Percentiles rank a stretch among this genome's conserved stretches.
Conservation (phyloP, 2,113 vertebrate genomes). For the Myrmophylax atrothorax region DNA sequence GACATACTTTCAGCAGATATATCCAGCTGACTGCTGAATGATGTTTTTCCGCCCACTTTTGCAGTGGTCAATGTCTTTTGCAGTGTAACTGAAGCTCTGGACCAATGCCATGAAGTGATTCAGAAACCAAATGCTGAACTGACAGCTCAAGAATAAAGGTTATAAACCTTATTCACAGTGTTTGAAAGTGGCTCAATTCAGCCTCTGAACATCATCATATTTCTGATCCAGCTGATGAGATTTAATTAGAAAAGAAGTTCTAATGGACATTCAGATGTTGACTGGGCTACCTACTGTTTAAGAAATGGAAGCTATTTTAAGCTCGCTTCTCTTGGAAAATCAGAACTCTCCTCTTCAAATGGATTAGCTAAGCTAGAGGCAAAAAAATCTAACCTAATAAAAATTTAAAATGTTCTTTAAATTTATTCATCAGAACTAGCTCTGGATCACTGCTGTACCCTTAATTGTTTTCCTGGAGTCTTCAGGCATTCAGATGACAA, state of each 20-base stretch:
- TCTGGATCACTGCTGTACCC: not conserved
- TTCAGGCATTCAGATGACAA: not conserved
- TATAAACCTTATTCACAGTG: not conserved
- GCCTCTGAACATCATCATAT: not conserved
- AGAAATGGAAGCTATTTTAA: not conserved
- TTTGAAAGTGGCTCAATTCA: not conserved
- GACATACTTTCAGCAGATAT: conserved; percentile 43
- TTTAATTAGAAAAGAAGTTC: not conserved
- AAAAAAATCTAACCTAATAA: not conserved
- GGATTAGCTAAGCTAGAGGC: not conserved
- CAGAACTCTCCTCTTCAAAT: not conserved
- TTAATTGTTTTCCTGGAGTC: not conserved
- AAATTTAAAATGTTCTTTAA: not conserved
- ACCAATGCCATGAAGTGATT: not conserved
- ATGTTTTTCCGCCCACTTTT: conserved; percentile 19
- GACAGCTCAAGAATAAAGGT: not conserved
- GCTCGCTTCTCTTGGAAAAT: not conserved
- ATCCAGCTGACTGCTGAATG: not conserved
- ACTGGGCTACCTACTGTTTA: not conserved
- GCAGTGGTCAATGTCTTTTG: conserved; percentile 11
- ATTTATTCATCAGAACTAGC: not conserved
- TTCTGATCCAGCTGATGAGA: not conserved
- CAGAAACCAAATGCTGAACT: not conserved
- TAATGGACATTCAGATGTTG: not conserved
- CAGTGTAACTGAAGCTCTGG: not conserved